Conservation (phyloP, 2,888 invertebrate genomes). For the Cordilura impudica region DNA sequence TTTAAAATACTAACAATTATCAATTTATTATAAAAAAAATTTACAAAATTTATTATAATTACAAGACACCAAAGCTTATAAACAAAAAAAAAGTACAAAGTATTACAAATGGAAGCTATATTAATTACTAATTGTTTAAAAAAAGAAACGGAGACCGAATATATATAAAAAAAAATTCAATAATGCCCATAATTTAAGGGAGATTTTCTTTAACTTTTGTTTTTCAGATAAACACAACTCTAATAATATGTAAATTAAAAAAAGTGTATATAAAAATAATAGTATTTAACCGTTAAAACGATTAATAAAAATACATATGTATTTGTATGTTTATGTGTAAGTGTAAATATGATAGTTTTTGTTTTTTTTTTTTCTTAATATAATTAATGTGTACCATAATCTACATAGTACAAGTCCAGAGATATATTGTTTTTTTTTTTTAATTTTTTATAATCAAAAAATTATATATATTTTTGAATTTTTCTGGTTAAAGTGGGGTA, state of each 20-base stretch:
- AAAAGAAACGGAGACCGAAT: not conserved
- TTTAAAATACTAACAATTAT: slow-evolving; percentile 39
- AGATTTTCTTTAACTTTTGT: not conserved
- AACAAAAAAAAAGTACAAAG: not conserved
- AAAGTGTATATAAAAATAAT: not conserved
- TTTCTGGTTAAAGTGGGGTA: slow-evolving; percentile 7
- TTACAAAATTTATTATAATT: slow-evolving; percentile 37
- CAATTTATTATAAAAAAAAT: slow-evolving; percentile 37
- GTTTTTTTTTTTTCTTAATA: slow-evolving; percentile 26
- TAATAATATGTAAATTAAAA: slow-evolving; percentile 7
- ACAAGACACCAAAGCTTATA: not conserved
- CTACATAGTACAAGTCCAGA: slow-evolving; percentile 54
- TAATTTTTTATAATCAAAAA: slow-evolving; percentile 39
- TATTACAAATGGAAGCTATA: slow-evolving; percentile 35
- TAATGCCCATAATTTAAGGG: slow-evolving; percentile 28
- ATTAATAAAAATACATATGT: slow-evolving; percentile 31
- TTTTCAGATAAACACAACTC: slow-evolving; percentile 9
- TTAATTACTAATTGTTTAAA: not conserved
- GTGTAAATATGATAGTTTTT: slow-evolving; percentile 31
- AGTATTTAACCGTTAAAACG: slow-evolving; percentile 34
- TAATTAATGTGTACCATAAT: slow-evolving; percentile 38
- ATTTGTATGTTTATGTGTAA: not conserved
- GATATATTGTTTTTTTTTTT: slow-evolving; percentile 18
- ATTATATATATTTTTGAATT: slow-evolving; percentile 13
- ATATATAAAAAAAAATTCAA: not conserved